A percentile compares a stretch with the other conserved stretches of the same genome.
Conservation (phyloP, 2,888 invertebrate genomes). For the Aleiodes alternator region DNA sequence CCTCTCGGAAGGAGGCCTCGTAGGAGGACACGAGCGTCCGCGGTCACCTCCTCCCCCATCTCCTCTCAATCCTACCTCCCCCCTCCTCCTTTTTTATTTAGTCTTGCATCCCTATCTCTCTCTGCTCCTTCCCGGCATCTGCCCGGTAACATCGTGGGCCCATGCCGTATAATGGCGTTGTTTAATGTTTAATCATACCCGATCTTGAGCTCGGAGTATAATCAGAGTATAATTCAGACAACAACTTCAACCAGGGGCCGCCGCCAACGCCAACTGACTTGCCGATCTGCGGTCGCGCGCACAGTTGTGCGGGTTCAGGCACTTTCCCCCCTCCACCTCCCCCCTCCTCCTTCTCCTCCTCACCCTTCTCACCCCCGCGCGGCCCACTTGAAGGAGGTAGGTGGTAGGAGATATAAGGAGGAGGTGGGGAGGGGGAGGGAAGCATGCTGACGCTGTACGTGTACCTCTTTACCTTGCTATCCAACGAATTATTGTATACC, state of each 20-base stretch:
- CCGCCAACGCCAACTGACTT: slow-evolving; percentile 52
- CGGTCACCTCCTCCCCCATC: slow-evolving; percentile 64
- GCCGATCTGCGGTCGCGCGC: slow-evolving; percentile 63
- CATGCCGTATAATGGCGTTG: slow-evolving; percentile 70
- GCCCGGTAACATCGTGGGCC: slow-evolving; percentile 1
- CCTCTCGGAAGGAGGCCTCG: slow-evolving; percentile 59
- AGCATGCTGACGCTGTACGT: slow-evolving; percentile 60
- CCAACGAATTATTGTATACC: slow-evolving; percentile 26
- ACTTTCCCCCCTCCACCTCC: background rate
- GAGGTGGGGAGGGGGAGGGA: slow-evolving; percentile 20
- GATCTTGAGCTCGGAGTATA: slow-evolving; percentile 68
- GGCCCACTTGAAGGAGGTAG: background rate
- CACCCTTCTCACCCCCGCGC: background rate
- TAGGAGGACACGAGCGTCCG: slow-evolving; percentile 73
- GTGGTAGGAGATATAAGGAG: background rate
- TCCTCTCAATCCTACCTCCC: slow-evolving; percentile 31
- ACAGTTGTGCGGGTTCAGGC: slow-evolving; percentile 51
- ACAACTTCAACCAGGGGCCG: slow-evolving; percentile 68
- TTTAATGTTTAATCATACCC: slow-evolving; percentile 75
- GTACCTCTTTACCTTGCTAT: slow-evolving; percentile 64
- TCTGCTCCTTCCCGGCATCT: slow-evolving; percentile 54
- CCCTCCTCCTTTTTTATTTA: slow-evolving; percentile 18
- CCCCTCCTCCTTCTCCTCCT: background rate
- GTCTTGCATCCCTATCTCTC: slow-evolving; percentile 33
- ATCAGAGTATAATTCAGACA: slow-evolving; percentile 75